These are phyloP conservation scores for Salvelinus alpinus DNA, from an alignment of 2,113 vertebrate genomes.

Conservation along the genomic window DNA sequence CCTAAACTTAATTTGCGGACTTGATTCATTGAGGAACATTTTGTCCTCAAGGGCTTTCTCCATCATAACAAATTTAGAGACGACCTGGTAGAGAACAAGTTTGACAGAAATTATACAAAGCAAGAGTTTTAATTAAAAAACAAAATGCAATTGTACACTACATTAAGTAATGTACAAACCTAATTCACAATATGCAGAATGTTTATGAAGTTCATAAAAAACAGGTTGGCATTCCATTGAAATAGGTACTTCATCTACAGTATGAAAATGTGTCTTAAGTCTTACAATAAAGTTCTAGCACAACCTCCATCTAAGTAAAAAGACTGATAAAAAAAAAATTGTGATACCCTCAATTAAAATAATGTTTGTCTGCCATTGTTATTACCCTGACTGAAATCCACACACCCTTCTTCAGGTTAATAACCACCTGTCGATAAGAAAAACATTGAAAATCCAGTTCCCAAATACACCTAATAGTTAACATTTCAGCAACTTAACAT, in stretches of 20 bases:
- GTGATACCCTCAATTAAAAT: background rate
- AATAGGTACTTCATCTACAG: conserved; percentile 4
- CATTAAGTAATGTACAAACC: conserved; percentile 4
- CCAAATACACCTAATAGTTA: background rate
- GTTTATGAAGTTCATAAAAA: background rate
- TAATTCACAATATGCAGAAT: conserved; percentile 2
- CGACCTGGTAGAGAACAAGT: too few relatives aligned
- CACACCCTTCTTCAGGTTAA: background rate
- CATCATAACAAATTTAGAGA: too few relatives aligned
- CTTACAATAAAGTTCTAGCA: background rate
- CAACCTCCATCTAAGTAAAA: conserved; percentile 2
- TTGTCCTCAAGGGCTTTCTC: too few relatives aligned
- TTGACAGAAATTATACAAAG: conserved; percentile 8
- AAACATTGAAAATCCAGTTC: background rate
- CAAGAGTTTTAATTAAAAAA: conserved; percentile 1
- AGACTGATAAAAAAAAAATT: background rate
- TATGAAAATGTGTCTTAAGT: conserved; percentile 4
- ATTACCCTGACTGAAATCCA: background rate
- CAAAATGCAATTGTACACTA: background rate
- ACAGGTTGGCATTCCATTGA: conserved; percentile 10
- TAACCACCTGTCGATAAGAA: background rate
- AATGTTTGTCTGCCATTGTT: background rate
- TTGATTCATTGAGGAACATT: too few relatives aligned
- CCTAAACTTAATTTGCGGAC: too few relatives aligned
- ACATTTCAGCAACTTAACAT: background rate